Conservation (phyloP, 2,888 invertebrate species). For the Pimpla rufipes region DNA sequence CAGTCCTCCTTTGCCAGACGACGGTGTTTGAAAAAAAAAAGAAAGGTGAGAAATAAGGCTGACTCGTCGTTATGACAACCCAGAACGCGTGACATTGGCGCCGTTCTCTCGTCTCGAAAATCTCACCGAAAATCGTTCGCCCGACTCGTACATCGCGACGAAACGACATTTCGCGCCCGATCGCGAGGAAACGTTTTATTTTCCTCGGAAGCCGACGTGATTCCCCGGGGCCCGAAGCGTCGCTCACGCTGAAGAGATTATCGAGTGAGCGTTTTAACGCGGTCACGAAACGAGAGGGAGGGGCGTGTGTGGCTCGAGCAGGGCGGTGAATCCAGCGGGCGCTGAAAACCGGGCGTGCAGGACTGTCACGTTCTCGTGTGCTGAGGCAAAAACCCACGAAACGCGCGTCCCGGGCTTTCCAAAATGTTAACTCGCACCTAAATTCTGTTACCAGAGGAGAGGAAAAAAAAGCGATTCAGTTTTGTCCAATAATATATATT, state of each 20-base stretch:
- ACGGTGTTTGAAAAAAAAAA: neutral
- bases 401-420: neutral
- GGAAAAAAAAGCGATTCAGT: too few relatives aligned
- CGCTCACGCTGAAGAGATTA: neutral
- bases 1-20: neutral
- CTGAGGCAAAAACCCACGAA: neutral
- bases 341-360: constrained; percentile 24
- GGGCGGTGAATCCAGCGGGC: constrained; percentile 29
- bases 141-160: too few relatives aligned
- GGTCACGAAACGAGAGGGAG: constrained; percentile 59
- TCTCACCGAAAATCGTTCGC: too few relatives aligned
- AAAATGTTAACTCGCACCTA: neutral
- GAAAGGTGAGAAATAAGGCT: neutral
- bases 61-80: constrained; percentile 44
- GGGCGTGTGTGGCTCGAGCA: constrained; percentile 45
- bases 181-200: neutral
- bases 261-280: constrained; percentile 46
- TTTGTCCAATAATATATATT: too few relatives aligned
- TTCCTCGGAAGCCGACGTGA: neutral
- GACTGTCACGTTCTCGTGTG: neutral
- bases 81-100: constrained; percentile 34
- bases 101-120: neutral
- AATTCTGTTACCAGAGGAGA: too few relatives aligned
- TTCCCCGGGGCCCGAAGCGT: neutral
- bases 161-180: neutral